Percentiles rank a stretch among this genome's conserved stretches.
Evolutionary conservation across 37 sponge, comb jelly and placozoan species (phyloP).

Genomic region (Dysidea cf. avara): DNA sequence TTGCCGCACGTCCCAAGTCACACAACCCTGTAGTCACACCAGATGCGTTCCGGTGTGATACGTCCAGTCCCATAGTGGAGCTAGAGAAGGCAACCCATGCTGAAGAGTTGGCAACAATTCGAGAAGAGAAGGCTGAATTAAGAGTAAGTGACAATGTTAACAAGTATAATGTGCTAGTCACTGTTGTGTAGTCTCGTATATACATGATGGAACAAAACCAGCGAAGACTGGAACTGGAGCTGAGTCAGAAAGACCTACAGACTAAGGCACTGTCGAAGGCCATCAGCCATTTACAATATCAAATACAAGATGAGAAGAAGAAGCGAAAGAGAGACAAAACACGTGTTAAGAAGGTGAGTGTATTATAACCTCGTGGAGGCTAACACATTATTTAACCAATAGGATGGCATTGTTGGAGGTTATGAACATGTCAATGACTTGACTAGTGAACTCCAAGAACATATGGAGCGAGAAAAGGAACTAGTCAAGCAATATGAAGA

Average conservation of each 20-base stretch:
- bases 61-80: slow-evolving; percentile 28
- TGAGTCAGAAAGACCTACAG: slow-evolving; percentile 44
- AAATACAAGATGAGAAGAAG: slow-evolving; percentile 34
- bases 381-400: not conserved
- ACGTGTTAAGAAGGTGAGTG: slow-evolving; percentile 9
- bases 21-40: slow-evolving; percentile 39
- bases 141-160: slow-evolving; percentile 62
- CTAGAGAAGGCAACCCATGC: slow-evolving; percentile 66
- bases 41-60: not conserved
- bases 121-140: slow-evolving; percentile 84
- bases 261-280: slow-evolving; percentile 24
- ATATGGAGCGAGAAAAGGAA: slow-evolving; percentile 59
- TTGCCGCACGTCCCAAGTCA: no score
- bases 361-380: not conserved
- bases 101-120: slow-evolving; percentile 69
- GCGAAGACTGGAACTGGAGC: slow-evolving; percentile 66
- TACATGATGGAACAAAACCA: slow-evolving; percentile 90
- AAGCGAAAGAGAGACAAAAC: slow-evolving; percentile 30
- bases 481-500: slow-evolving; percentile 50
- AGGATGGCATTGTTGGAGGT: slow-evolving; percentile 7
- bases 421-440: slow-evolving; percentile 34
- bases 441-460: slow-evolving; percentile 38
- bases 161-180: not conserved
- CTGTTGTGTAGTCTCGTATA: slow-evolving; percentile 65
- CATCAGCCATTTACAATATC: slow-evolving; percentile 25